A percentile compares a stretch with the other conserved stretches of the same genome.
Evolutionary conservation across 2,113 vertebrate species (phyloP).

Genomic region (Narcine bancroftii): DNA sequence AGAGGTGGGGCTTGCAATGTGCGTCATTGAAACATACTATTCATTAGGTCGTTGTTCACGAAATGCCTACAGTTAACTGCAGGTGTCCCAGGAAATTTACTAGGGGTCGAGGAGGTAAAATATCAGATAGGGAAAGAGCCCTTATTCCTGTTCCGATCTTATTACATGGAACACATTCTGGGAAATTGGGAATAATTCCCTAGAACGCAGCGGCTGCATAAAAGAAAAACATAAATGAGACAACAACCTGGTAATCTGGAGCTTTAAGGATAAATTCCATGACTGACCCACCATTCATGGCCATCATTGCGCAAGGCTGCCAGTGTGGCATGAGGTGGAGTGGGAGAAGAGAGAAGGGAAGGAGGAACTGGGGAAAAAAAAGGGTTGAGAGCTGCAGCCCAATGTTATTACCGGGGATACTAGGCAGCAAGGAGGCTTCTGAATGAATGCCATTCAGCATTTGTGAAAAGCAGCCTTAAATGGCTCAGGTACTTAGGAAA

Average conservation of each 20-base stretch:
- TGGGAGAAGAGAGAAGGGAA: background rate
- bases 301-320: background rate
- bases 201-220: too few species aligned
- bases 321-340: background rate
- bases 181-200: too few species aligned
- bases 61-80: too few species aligned
- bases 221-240: too few species aligned
- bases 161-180: too few species aligned
- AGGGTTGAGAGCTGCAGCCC: conserved; percentile 17
- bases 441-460: conserved; percentile 34
- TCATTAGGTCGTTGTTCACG: too few species aligned
- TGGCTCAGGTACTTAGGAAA: conserved; percentile 20
- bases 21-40: too few species aligned
- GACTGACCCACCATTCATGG: background rate
- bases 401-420: conserved; percentile 17
- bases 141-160: too few species aligned
- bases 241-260: background rate
- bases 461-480: conserved; percentile 29
- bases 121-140: too few species aligned
- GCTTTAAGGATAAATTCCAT: background rate
- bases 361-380: background rate
- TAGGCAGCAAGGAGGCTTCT: conserved; percentile 27
- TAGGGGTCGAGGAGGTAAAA: too few species aligned
- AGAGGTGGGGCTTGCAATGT: too few species aligned
- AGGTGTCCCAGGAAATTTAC: too few species aligned